A percentile compares a stretch with the other conserved stretches of the same genome.
These are phyloP conservation scores for Cylloceria caligata DNA, from an alignment of 2,888 invertebrate genomes.

Conservation along the genomic window DNA sequence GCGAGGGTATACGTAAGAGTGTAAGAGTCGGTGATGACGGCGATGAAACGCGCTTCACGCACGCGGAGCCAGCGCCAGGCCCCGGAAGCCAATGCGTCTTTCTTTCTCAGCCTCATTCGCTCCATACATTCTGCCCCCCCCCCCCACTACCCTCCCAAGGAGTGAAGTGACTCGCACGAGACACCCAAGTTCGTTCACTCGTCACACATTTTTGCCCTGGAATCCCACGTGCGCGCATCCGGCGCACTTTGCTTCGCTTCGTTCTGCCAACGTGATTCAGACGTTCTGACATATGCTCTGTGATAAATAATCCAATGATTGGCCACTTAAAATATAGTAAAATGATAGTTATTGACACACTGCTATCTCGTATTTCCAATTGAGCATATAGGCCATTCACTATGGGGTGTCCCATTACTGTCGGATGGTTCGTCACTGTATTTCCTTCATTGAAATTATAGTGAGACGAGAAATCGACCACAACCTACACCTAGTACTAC, in stretches of 20 bases:
- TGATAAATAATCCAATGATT: not conserved
- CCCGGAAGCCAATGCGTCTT: constrained; percentile 52
- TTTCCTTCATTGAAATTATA: not conserved
- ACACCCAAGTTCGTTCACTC: constrained; percentile 69
- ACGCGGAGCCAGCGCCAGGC: constrained; percentile 37
- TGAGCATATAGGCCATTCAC: not conserved
- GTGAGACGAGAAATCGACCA: constrained; percentile 45
- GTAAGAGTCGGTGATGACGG: constrained; percentile 52
- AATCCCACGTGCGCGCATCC: constrained; percentile 70
- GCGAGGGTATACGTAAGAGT: constrained; percentile 14
- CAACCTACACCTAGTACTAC: constrained; percentile 5
- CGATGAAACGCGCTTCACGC: constrained; percentile 52
- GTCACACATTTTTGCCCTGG: constrained; percentile 73
- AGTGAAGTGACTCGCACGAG: constrained; percentile 23
- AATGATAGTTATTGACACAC: not conserved
- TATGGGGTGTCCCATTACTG: not conserved
- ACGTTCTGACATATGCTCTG: constrained; percentile 28
- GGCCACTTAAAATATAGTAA: not conserved
- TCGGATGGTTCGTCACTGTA: too few relatives aligned
- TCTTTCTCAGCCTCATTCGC: constrained; percentile 31
- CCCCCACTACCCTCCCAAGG: not conserved
- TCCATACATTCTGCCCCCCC: constrained; percentile 3
- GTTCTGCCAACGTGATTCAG: constrained; percentile 53
- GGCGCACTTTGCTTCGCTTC: constrained; percentile 59
- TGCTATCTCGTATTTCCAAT: not conserved